phyloP scores from a whole-genome alignment of 2,113 vertebrate species.

The Callipepla squamata region DNA sequence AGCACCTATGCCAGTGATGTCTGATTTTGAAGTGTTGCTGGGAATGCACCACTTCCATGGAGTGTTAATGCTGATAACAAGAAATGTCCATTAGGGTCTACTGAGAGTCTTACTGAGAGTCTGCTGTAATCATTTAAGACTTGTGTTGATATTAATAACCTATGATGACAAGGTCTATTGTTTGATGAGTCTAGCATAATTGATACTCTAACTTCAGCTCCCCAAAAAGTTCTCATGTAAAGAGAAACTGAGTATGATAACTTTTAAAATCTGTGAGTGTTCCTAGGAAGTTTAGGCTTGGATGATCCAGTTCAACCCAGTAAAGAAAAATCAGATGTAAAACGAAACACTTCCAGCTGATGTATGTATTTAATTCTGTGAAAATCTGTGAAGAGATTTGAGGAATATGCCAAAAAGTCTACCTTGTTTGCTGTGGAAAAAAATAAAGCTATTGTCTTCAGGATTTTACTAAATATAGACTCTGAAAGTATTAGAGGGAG shows the following conservation, averaged over 20 bases:
- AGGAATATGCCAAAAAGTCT: neutral
- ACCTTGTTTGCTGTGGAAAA: neutral
- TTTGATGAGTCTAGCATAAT: neutral
- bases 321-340: neutral
- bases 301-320: neutral
- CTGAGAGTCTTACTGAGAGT: neutral
- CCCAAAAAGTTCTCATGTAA: neutral
- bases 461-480: constrained; percentile 58
- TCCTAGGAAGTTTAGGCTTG: neutral
- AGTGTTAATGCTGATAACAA: neutral
- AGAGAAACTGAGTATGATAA: neutral
- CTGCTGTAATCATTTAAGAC: neutral
- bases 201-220: neutral
- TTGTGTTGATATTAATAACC: neutral
- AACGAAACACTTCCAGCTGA: neutral
- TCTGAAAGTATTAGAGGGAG: neutral
- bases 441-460: constrained; percentile 62
- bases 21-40: neutral
- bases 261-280: neutral
- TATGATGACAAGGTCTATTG: neutral
- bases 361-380: neutral
- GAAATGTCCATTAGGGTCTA: neutral
- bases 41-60: neutral
- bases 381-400: neutral
- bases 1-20: neutral